phyloP scores from a whole-genome alignment of 1,140 invertebrate genomes.

The Neodiprion pinetum region DNA sequence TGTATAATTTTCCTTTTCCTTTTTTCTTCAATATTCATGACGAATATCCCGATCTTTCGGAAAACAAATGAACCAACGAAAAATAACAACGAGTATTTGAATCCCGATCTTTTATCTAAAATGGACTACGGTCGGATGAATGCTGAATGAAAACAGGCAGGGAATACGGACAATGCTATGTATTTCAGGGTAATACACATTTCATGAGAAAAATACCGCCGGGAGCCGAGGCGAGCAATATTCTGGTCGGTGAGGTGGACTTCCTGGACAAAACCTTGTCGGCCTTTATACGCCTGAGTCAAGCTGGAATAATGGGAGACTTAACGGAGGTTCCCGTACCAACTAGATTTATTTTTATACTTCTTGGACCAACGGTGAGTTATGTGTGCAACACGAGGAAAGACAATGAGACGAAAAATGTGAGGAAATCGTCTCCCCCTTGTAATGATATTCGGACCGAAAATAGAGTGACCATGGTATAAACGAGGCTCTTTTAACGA shows the following conservation, averaged over 20 bases:
- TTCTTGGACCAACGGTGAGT: constrained; percentile 86
- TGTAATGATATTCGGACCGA: neutral
- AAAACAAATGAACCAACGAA: constrained; percentile 10
- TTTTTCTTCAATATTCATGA: neutral
- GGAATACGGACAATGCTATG: neutral
- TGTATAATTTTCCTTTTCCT: neutral
- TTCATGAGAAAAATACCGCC: constrained; percentile 98
- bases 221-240: constrained; percentile 96
- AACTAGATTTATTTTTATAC: constrained; percentile 93
- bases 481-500: constrained; percentile 11
- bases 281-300: constrained; percentile 91
- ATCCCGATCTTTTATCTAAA: too few relatives aligned
- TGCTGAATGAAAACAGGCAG: too few relatives aligned
- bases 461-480: neutral
- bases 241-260: constrained; percentile 97
- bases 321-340: constrained; percentile 97
- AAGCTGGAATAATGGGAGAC: constrained; percentile 90
- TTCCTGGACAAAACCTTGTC: constrained; percentile 91
- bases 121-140: too few relatives aligned
- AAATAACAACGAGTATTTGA: too few relatives aligned
- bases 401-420: neutral
- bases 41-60: neutral
- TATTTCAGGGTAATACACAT: constrained; percentile 80
- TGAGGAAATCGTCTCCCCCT: neutral
- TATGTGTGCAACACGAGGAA: constrained; percentile 36